These are phyloP conservation scores for Cercopithecus diana DNA, from an alignment of 2,797 vertebrate species.

Conservation along the genomic window DNA sequence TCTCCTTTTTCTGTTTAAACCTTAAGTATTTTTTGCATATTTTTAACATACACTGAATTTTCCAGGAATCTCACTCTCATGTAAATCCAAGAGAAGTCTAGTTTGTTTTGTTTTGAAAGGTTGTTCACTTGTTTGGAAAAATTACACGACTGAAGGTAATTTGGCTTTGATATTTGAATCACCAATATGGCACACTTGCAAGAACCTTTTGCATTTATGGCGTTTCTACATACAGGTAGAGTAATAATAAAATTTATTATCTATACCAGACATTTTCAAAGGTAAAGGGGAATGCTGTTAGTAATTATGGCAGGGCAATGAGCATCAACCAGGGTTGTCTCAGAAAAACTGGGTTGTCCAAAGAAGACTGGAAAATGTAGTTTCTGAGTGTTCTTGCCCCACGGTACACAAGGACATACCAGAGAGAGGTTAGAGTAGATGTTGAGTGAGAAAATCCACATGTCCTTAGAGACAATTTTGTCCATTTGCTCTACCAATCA, in stretches of 20 bases:
- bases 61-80: not conserved
- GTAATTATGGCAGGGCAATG: not conserved
- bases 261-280: not conserved
- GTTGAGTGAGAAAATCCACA: not conserved
- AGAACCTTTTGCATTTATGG: not conserved
- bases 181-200: not conserved
- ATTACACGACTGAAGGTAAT: not conserved
- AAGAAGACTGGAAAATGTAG: not conserved
- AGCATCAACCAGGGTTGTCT: not conserved
- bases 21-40: not conserved
- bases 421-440: not conserved
- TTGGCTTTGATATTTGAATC: not conserved
- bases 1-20: not conserved
- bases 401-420: not conserved
- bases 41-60: not conserved
- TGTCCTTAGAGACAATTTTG: not conserved
- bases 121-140: constrained; percentile 19
- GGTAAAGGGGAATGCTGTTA: not conserved
- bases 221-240: not conserved
- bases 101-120: not conserved
- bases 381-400: not conserved
- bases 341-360: not conserved
- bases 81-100: not conserved
- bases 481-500: not conserved
- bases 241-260: not conserved